Conservation (phyloP, 2,113 vertebrate genomes). For the Progne subis region DNA sequence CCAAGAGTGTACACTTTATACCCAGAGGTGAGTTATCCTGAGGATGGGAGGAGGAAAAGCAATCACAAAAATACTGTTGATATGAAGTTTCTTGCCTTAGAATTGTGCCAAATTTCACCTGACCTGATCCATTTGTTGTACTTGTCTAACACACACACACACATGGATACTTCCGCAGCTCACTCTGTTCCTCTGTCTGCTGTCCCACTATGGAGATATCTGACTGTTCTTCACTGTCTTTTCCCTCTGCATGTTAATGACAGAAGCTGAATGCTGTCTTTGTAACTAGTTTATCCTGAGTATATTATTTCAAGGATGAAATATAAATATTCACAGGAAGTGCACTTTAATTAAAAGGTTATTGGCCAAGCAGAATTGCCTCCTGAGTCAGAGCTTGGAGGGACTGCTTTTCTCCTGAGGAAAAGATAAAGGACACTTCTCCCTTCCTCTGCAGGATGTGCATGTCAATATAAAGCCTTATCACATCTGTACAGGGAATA, state of each 20-base stretch:
- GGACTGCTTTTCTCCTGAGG: not conserved
- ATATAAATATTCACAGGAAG: conserved; percentile 39
- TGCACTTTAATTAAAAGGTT: conserved; percentile 27
- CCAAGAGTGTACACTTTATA: not conserved
- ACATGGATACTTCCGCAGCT: accelerated
- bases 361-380: conserved; percentile 26
- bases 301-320: conserved; percentile 23
- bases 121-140: not conserved
- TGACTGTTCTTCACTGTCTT: not conserved
- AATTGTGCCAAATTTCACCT: not conserved
- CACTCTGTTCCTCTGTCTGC: not conserved
- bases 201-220: not conserved
- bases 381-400: not conserved
- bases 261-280: not conserved
- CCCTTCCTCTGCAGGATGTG: conserved; percentile 21
- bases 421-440: not conserved
- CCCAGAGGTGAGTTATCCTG: not conserved
- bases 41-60: not conserved
- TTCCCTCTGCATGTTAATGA: not conserved
- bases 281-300: not conserved
- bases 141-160: not conserved
- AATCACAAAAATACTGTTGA: not conserved
- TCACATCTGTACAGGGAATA: not conserved
- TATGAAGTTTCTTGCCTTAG: not conserved
- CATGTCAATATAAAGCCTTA: not conserved